These are phyloP conservation scores for Hystrix cristata DNA, from an alignment of 2,113 vertebrate species.

Conservation along the genomic window DNA sequence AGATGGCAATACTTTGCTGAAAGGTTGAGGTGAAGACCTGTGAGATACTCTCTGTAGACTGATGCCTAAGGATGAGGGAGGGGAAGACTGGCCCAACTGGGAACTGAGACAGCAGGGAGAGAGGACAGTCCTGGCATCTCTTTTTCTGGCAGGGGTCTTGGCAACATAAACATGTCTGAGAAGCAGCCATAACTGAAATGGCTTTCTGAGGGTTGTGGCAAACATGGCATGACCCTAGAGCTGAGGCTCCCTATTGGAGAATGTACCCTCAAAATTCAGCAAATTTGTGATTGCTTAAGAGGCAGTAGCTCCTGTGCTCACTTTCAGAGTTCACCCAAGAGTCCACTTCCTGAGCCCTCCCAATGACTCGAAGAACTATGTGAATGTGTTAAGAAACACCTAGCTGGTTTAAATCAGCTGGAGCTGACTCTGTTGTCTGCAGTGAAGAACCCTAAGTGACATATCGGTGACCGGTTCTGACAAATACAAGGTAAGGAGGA, in stretches of 20 bases:
- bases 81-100: background rate
- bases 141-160: background rate
- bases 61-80: background rate
- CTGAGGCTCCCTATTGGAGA: background rate
- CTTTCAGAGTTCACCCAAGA: background rate
- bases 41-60: background rate
- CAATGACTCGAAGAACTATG: background rate
- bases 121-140: background rate
- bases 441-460: background rate
- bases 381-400: background rate
- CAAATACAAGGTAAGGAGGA: background rate
- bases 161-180: background rate
- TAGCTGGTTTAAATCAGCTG: background rate
- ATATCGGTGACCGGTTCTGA: background rate
- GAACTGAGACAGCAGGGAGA: background rate
- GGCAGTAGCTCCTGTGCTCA: background rate
- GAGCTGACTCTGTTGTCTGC: background rate
- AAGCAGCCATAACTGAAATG: fast-evolving
- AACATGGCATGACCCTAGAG: background rate
- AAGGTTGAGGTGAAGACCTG: background rate
- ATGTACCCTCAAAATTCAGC: background rate
- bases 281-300: background rate
- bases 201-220: background rate
- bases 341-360: background rate
- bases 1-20: background rate